Evolutionary conservation across 1,140 invertebrate species (phyloP).

Genomic region (Lordiphosa collinella): DNA sequence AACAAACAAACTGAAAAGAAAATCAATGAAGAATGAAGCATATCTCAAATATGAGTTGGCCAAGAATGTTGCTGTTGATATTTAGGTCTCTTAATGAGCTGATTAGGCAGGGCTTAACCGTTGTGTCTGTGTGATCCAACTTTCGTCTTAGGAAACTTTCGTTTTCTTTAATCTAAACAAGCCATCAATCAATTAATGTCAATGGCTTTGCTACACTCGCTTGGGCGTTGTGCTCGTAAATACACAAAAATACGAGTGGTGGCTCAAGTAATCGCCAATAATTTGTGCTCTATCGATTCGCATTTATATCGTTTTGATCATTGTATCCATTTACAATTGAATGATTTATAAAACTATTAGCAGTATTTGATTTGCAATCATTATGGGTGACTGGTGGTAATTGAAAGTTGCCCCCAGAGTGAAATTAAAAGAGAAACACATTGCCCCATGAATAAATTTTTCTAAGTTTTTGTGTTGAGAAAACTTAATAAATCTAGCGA

Average conservation of each 20-base stretch:
- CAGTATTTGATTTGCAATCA: slow-evolving; percentile 63
- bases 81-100: slow-evolving; percentile 56
- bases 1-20: slow-evolving; percentile 49
- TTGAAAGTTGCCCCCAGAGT: slow-evolving; percentile 32
- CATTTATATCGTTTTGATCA: slow-evolving; percentile 35
- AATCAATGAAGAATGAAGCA: slow-evolving; percentile 23
- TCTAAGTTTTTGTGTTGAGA: too few relatives aligned
- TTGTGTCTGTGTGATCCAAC: background rate
- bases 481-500: too few relatives aligned
- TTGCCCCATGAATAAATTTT: too few relatives aligned
- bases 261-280: slow-evolving; percentile 53
- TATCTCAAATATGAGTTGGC: slow-evolving; percentile 54
- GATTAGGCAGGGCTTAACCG: slow-evolving; percentile 60
- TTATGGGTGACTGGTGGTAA: slow-evolving; percentile 19
- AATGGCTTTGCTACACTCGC: slow-evolving; percentile 20
- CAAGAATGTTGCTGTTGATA: slow-evolving; percentile 31
- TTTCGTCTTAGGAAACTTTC: slow-evolving; percentile 40
- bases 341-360: slow-evolving; percentile 41
- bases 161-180: slow-evolving; percentile 71
- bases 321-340: slow-evolving; percentile 49
- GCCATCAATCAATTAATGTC: slow-evolving; percentile 70
- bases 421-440: slow-evolving; percentile 4
- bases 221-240: slow-evolving; percentile 30
- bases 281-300: slow-evolving; percentile 64
- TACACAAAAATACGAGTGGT: slow-evolving; percentile 43